Percentiles rank a stretch among this genome's conserved stretches.
These are phyloP conservation scores for Neoarius graeffei DNA, from an alignment of 2,113 vertebrate species.

Conservation along the genomic window DNA sequence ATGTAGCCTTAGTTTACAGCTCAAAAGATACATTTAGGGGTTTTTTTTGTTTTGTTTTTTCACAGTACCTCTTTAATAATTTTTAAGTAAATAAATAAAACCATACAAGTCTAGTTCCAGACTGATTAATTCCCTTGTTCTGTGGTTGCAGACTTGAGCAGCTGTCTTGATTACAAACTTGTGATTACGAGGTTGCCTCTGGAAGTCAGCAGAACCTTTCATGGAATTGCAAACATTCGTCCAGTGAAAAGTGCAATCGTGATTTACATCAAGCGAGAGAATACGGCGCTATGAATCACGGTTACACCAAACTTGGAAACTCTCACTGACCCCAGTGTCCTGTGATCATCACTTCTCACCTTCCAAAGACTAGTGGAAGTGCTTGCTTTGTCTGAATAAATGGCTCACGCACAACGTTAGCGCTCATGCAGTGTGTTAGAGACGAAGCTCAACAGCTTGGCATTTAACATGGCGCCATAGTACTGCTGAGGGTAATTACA, in stretches of 20 bases:
- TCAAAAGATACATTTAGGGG: too few species aligned
- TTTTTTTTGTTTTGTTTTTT: not conserved
- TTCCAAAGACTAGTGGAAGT: slow-evolving; percentile 15
- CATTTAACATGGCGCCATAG: slow-evolving; percentile 49
- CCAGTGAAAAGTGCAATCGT: not conserved
- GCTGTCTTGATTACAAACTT: slow-evolving; percentile 39
- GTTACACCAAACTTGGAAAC: slow-evolving; percentile 25
- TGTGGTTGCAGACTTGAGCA: slow-evolving; percentile 28
- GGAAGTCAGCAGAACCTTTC: slow-evolving; percentile 18
- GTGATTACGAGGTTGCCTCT: slow-evolving; percentile 23
- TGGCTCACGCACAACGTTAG: slow-evolving; percentile 10
- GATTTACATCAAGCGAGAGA: slow-evolving; percentile 31
- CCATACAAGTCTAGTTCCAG: not conserved
- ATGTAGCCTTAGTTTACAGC: too few species aligned
- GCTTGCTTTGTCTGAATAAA: not conserved
- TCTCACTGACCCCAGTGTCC: slow-evolving; percentile 13
- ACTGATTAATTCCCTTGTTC: slow-evolving; percentile 33
- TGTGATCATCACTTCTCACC: slow-evolving; percentile 3
- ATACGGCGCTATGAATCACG: slow-evolving; percentile 19
- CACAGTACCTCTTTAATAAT: too few species aligned
- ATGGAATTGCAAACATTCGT: slow-evolving; percentile 12
- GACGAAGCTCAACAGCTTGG: slow-evolving; percentile 26
- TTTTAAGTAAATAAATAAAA: not conserved
- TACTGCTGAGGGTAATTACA: slow-evolving; percentile 48
- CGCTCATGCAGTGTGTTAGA: not conserved